phyloP scores from a whole-genome alignment of 2,888 invertebrate genomes.

The Pecten maximus region DNA sequence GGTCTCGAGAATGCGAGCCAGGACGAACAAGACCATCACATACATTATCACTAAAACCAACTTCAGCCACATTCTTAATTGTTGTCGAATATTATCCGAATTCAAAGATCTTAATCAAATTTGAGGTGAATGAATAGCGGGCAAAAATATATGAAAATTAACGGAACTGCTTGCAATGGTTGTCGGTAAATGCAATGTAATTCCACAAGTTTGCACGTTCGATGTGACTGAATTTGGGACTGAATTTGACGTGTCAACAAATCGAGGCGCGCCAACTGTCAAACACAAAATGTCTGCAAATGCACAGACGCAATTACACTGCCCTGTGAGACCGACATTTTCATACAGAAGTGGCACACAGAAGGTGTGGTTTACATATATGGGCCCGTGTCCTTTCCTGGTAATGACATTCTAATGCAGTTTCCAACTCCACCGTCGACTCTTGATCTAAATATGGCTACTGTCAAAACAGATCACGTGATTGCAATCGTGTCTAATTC shows the following conservation, averaged over 20 bases:
- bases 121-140: neutral
- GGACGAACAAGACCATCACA: conserved; percentile 79
- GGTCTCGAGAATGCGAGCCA: conserved; percentile 82
- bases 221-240: too few relatives aligned
- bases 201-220: too few relatives aligned
- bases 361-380: neutral
- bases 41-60: conserved; percentile 80
- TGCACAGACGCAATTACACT: neutral
- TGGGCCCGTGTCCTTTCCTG: neutral
- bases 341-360: neutral
- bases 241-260: neutral
- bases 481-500: neutral
- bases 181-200: neutral
- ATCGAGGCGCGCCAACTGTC: neutral
- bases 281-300: neutral
- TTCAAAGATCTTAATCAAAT: neutral
- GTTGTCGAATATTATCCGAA: neutral
- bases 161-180: neutral
- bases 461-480: conserved; percentile 35
- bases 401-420: neutral
- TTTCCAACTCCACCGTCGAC: neutral
- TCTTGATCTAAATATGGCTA: conserved; percentile 9
- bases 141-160: too few relatives aligned
- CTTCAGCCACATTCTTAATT: conserved; percentile 79
- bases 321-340: neutral